phyloP scores from a whole-genome alignment of 2,113 vertebrate genomes.

The Thryonomys swinderianus region DNA sequence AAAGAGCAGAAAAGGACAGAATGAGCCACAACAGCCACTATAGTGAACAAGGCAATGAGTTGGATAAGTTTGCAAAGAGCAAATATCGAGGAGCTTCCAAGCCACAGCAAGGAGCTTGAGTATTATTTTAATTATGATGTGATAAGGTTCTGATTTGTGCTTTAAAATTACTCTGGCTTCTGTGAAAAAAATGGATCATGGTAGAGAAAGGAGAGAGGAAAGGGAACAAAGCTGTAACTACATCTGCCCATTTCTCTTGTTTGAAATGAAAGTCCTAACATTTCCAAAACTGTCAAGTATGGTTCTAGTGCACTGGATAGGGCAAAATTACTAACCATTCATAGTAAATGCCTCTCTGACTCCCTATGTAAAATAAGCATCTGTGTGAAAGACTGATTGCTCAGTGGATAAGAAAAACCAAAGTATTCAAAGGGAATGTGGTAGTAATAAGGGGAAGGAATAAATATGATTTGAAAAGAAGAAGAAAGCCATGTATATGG shows the following conservation, averaged over 20 bases:
- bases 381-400: background rate
- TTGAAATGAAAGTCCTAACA: conserved; percentile 9
- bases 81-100: background rate
- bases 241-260: background rate
- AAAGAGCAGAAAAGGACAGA: background rate
- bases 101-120: background rate
- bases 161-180: background rate
- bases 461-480: no score
- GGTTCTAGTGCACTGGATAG: background rate
- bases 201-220: background rate
- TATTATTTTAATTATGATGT: background rate
- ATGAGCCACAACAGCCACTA: background rate
- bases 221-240: background rate
- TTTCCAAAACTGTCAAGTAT: background rate
- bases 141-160: background rate
- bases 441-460: no score
- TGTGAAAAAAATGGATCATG: background rate
- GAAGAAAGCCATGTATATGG: no score
- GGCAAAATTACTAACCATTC: conserved; percentile 2
- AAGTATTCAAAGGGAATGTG: no score
- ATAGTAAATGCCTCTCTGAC: background rate
- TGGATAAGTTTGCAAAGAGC: background rate
- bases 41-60: background rate
- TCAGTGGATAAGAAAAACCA: conserved; percentile 44
- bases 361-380: background rate